Conservation (phyloP, 2,797 vertebrate genomes). For the Rhodeus uyekii region DNA sequence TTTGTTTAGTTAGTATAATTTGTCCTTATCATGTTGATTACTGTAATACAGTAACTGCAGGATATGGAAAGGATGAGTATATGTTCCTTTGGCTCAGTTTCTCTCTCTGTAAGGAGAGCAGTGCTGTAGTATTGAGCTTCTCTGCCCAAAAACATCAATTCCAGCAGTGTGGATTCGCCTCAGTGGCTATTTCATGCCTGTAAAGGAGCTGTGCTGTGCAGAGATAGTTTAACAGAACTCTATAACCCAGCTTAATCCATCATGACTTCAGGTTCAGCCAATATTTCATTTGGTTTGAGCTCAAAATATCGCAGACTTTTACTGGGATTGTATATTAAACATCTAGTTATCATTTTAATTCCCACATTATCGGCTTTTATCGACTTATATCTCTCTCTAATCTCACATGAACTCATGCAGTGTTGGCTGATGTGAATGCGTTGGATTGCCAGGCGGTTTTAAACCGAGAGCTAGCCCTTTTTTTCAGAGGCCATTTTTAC, state of each 20-base stretch:
- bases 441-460: background rate
- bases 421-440: background rate
- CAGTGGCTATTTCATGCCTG: conserved; percentile 13
- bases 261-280: background rate
- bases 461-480: background rate
- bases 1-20: background rate
- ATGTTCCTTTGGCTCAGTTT: background rate
- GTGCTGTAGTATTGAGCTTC: background rate
- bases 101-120: background rate
- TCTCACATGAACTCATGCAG: background rate
- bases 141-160: conserved; percentile 1
- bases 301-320: background rate
- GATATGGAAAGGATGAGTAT: background rate
- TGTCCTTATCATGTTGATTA: background rate
- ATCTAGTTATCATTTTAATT: background rate
- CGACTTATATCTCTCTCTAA: background rate
- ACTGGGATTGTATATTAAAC: background rate
- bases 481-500: background rate
- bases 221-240: background rate
- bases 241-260: background rate
- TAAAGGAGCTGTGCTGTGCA: background rate
- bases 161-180: background rate
- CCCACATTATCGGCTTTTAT: conserved; percentile 16
- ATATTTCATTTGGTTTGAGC: background rate
- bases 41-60: background rate